These are phyloP conservation scores for Prochilodus magdalenae DNA, from an alignment of 2,113 vertebrate species.

Conservation along the genomic window DNA sequence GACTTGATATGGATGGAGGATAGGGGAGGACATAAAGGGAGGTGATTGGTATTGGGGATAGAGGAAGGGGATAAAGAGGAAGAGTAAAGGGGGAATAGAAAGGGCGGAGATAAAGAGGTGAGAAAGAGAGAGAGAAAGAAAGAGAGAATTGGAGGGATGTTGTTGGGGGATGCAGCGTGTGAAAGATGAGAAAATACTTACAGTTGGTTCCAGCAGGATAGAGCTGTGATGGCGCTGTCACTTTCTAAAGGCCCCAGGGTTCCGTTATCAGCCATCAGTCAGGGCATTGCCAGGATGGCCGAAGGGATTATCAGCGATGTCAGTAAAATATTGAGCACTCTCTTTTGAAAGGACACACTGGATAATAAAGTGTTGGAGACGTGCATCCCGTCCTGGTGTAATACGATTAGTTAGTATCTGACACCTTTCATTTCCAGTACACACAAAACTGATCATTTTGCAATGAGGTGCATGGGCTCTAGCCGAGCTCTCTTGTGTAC, in stretches of 20 bases:
- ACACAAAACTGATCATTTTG: background rate
- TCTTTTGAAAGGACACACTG: conserved; percentile 1
- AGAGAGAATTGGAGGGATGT: background rate
- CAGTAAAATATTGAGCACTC: conserved; percentile 5
- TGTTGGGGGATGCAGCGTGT: background rate
- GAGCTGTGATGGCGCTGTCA: conserved; percentile 27
- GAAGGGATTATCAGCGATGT: conserved; percentile 14
- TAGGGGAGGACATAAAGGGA: too few species aligned
- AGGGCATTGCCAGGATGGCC: conserved; percentile 4
- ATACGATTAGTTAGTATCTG: conserved; percentile 37
- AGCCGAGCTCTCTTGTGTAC: conserved; percentile 4
- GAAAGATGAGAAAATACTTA: conserved; percentile 27
- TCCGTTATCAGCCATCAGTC: conserved; percentile 41
- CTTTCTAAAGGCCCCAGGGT: conserved; percentile 34
- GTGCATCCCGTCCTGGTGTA: conserved; percentile 12
- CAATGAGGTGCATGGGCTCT: background rate
- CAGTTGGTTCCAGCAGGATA: background rate
- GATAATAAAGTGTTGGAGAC: conserved; percentile 6
- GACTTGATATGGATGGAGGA: too few species aligned
- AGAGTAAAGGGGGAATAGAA: too few species aligned
- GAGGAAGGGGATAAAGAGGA: too few species aligned
- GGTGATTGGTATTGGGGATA: too few species aligned
- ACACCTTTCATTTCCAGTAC: conserved; percentile 25
- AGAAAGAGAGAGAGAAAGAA: background rate
- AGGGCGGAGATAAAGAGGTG: background rate